These are phyloP conservation scores for Platycercus adscitus DNA, from an alignment of 2,113 vertebrate species.

Conservation along the genomic window DNA sequence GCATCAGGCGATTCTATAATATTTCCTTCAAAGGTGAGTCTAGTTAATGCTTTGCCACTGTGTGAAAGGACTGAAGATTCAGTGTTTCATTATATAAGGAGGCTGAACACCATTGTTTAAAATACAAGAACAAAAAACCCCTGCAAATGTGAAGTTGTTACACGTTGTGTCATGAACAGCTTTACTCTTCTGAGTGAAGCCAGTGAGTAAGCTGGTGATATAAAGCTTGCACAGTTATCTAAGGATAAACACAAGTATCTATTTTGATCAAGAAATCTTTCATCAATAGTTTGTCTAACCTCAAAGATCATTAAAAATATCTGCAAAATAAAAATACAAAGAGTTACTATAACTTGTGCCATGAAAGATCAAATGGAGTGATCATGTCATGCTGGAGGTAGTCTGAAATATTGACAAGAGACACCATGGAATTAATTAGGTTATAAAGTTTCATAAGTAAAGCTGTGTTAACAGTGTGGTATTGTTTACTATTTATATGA, in stretches of 20 bases:
- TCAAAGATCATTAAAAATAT: slow-evolving; percentile 27
- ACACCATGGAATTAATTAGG: slow-evolving; percentile 12
- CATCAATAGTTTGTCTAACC: neutral
- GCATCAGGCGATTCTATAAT: neutral
- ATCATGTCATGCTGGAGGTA: neutral
- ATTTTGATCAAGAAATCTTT: slow-evolving; percentile 36
- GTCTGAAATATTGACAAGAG: slow-evolving; percentile 13
- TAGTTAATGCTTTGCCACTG: neutral
- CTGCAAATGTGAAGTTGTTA: neutral
- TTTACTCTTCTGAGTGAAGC: neutral
- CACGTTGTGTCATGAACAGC: neutral
- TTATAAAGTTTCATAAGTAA: neutral
- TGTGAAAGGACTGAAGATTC: neutral
- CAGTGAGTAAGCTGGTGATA: neutral
- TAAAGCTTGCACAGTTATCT: neutral
- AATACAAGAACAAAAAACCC: neutral
- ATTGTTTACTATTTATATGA: slow-evolving; percentile 12
- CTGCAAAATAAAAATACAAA: slow-evolving; percentile 1
- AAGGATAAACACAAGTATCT: neutral
- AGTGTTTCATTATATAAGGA: neutral
- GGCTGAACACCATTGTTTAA: neutral
- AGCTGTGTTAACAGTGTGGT: neutral
- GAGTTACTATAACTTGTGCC: neutral
- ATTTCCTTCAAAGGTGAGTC: neutral
- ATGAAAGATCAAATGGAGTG: neutral